phyloP scores from a whole-genome alignment of 2,888 invertebrate genomes.

The Hirtodrosophila alboralis region DNA sequence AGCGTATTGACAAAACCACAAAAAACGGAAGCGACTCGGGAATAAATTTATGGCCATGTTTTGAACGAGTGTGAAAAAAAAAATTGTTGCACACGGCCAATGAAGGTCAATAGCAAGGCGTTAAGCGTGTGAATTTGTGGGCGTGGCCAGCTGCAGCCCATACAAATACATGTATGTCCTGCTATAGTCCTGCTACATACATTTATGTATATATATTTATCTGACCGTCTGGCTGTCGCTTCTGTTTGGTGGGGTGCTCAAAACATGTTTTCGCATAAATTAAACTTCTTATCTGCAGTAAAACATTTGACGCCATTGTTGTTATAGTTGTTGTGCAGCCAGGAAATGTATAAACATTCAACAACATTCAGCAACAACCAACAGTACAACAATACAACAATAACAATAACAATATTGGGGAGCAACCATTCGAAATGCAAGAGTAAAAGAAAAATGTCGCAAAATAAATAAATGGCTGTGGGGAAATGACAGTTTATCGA shows the following conservation, averaged over 20 bases:
- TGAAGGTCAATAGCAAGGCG: constrained; percentile 69
- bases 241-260: constrained; percentile 46
- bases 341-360: constrained; percentile 57
- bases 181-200: constrained; percentile 8
- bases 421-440: constrained; percentile 14
- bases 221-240: constrained; percentile 51
- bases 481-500: constrained; percentile 65
- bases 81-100: constrained; percentile 40
- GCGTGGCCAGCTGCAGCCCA: constrained; percentile 46
- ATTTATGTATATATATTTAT: constrained; percentile 47
- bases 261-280: constrained; percentile 82
- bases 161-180: constrained; percentile 16
- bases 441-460: constrained; percentile 39
- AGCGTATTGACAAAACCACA: constrained; percentile 62
- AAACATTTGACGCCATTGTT: constrained; percentile 74
- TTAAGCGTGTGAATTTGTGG: constrained; percentile 58
- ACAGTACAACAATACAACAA: constrained; percentile 20
- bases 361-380: too few species aligned
- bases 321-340: constrained; percentile 43
- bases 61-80: constrained; percentile 50
- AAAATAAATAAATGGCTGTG: constrained; percentile 57
- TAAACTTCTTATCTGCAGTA: constrained; percentile 80
- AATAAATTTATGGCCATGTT: constrained; percentile 65
- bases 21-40: constrained; percentile 56
- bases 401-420: constrained; percentile 36